Evolutionary conservation across 2,113 vertebrate species (phyloP), one percentile per base, ranked within the genome.

Genomic region (Pseudois nayaur): DNA sequence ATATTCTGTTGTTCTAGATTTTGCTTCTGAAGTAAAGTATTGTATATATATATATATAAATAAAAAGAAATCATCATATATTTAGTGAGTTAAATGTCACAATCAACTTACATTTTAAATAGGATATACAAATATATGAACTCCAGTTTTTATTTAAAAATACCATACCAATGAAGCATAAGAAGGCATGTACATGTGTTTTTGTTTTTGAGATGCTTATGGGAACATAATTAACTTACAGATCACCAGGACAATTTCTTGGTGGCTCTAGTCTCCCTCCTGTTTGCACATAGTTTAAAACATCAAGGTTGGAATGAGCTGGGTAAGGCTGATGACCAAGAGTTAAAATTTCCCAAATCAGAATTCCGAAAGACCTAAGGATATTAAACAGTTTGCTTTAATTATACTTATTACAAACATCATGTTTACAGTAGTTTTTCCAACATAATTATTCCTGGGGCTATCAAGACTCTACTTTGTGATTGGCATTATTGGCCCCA

Each of bases 291-390:
- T 98, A 98, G 62, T 98, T 98, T 97, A 99, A 98, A 97, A 99
- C 99, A 97, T 99, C 99, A 85, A 98, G 98, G 95, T 99, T 99
- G 91, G 99, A 99, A 96, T 98, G 98, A 45, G 98, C 99, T 71
- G 99, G 99, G 48, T 99, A 99, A 54, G 99, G 99, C 7, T 99
- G 99, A 97, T 99, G 98, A 88, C 99, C 99, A 94, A 99, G 98
- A 93, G 99, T 99, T 97, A 99, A 87, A 71, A 98, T 98, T 98
- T 99, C 99, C 99, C 99, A 99, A 67, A 99, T 79, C 59, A 99
- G 95, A 95, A 99, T 98, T 95, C 99, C 99, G 98, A 99, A 99
- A 84, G 99, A 98, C 99, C 99, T 99, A 94, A 94, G 36, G 93
- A 98, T 59, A 79, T 88, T 59, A 89, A 96, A 95, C 36, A 84